Percentiles rank a stretch among this genome's conserved stretches.
These are phyloP conservation scores for Carterocephalus palaemon DNA, from an alignment of 2,888 invertebrate genomes.

Conservation along the genomic window DNA sequence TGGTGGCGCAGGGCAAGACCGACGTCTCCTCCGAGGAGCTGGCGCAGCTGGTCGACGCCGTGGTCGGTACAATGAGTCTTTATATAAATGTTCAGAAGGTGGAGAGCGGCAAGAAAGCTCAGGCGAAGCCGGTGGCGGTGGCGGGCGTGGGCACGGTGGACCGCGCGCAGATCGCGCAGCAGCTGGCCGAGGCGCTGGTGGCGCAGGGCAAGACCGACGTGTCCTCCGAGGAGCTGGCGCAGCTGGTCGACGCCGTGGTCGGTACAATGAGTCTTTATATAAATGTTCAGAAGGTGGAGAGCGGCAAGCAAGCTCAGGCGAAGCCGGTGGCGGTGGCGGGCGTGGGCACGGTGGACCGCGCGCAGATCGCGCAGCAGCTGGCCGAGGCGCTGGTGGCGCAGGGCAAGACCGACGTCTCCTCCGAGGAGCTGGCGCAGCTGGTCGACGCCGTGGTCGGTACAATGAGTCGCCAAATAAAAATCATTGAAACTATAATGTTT, in stretches of 20 bases:
- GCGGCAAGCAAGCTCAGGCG: conserved; percentile 2
- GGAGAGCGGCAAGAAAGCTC: no score
- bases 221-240: conserved; percentile 86
- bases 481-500: no score
- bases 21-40: conserved; percentile 88
- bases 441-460: conserved; percentile 84
- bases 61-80: conserved; percentile 77
- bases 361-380: conserved; percentile 88
- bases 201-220: conserved; percentile 91
- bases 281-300: conserved; percentile 1
- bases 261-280: no score
- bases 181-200: conserved; percentile 88
- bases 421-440: conserved; percentile 87
- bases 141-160: conserved; percentile 87
- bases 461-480: no score
- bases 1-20: conserved; percentile 89
- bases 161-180: conserved; percentile 87
- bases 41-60: conserved; percentile 88
- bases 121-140: conserved; percentile 74
- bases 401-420: conserved; percentile 89
- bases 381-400: conserved; percentile 88
- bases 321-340: conserved; percentile 84
- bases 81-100: no score
- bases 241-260: conserved; percentile 87
- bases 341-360: conserved; percentile 86